A percentile compares a stretch with the other conserved stretches of the same genome.
Evolutionary conservation across 2,113 vertebrate genomes (phyloP).

Genomic region (Solenodon paradoxus): DNA sequence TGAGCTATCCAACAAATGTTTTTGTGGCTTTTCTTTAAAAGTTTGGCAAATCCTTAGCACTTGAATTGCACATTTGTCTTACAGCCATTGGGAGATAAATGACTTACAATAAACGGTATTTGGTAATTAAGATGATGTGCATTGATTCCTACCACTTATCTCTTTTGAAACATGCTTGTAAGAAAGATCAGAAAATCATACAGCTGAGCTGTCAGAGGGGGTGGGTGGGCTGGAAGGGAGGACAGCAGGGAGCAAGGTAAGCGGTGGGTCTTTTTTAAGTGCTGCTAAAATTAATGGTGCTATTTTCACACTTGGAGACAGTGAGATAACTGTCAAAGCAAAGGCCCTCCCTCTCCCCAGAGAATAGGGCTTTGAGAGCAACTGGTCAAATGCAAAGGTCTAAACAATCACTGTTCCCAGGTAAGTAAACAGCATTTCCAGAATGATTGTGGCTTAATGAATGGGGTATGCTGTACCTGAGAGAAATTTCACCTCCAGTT

Average conservation of each 20-base stretch:
- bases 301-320: constrained; percentile 8
- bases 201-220: background rate
- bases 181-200: constrained; percentile 42
- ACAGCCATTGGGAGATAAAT: constrained; percentile 27
- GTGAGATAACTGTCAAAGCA: background rate
- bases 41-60: background rate
- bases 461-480: background rate
- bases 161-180: constrained; percentile 48
- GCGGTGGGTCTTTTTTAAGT: background rate
- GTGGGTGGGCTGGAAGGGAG: background rate
- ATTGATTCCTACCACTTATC: constrained; percentile 38
- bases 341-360: background rate
- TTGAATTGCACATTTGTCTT: background rate
- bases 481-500: background rate
- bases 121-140: constrained; percentile 61
- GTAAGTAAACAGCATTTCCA: background rate
- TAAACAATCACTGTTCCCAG: background rate
- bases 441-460: background rate
- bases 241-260: background rate
- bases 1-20: background rate
- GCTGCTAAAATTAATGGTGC: constrained; percentile 17
- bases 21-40: background rate
- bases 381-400: background rate
- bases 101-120: constrained; percentile 44
- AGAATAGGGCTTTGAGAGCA: background rate